Evolutionary conservation across 2,888 invertebrate species (phyloP).

Genomic region (Acleris holmiana): DNA sequence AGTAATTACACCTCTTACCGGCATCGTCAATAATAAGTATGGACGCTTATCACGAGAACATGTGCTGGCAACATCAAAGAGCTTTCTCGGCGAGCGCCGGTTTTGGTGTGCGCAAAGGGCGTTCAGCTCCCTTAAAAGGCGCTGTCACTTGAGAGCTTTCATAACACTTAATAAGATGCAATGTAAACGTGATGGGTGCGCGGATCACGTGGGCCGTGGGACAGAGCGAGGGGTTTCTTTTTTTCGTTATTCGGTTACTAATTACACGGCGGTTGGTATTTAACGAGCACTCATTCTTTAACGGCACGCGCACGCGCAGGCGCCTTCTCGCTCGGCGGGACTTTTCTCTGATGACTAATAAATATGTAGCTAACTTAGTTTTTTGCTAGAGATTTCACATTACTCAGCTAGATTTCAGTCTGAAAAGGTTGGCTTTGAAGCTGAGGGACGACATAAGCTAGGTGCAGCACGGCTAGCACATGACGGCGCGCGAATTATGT

Average conservation of each 20-base stretch:
- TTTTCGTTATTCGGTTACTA: constrained; percentile 69
- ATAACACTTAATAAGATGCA: constrained; percentile 78
- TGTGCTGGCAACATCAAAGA: constrained; percentile 37
- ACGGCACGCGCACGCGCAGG: constrained; percentile 63
- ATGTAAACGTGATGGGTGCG: constrained; percentile 77
- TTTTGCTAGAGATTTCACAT: no score
- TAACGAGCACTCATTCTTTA: constrained; percentile 76
- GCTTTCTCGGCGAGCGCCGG: constrained; percentile 42
- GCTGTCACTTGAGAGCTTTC: constrained; percentile 74
- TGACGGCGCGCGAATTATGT: no score
- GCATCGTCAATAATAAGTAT: constrained; percentile 8
- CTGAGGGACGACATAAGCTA: no score
- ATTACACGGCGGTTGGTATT: constrained; percentile 73
- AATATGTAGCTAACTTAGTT: neutral
- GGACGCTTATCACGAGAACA: constrained; percentile 30
- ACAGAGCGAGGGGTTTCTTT: constrained; percentile 63
- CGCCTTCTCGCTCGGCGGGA: constrained; percentile 38
- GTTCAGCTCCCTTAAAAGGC: constrained; percentile 67
- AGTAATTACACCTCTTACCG: neutral
- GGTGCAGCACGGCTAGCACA: no score
- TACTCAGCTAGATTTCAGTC: no score
- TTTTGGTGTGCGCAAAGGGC: constrained; percentile 51
- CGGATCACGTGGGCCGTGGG: constrained; percentile 78
- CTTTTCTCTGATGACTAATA: neutral
- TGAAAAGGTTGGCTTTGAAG: no score